Conservation (phyloP, 2,797 vertebrate genomes). For the Dendrocincla fuliginosa region DNA sequence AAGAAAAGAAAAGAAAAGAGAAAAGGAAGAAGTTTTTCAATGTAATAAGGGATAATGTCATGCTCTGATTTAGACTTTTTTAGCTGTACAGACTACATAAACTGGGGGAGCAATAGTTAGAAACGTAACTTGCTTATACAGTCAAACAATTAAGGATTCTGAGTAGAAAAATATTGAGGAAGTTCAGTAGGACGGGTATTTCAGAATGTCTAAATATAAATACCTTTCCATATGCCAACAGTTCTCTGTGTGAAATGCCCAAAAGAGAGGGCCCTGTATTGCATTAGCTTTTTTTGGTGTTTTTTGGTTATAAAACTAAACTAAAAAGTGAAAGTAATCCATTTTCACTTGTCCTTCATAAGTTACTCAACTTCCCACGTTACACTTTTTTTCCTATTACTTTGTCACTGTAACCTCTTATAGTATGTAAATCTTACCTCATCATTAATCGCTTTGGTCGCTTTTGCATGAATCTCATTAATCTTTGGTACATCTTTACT, state of each 20-base stretch:
- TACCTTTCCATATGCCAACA: not conserved
- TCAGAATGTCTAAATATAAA: not conserved
- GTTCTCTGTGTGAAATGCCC: not conserved
- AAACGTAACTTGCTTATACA: not conserved
- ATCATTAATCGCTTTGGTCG: not conserved
- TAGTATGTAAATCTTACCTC: not conserved
- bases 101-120: not conserved
- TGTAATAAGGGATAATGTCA: not conserved
- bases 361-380: not conserved
- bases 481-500: not conserved
- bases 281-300: not conserved
- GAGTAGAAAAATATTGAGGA: not conserved
- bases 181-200: not conserved
- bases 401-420: not conserved
- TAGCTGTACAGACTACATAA: not conserved
- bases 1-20: no score
- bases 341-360: not conserved
- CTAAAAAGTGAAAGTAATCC: not conserved
- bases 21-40: not conserved
- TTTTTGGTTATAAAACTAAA: not conserved
- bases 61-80: not conserved
- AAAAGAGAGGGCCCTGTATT: not conserved
- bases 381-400: not conserved
- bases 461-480: conserved; percentile 9
- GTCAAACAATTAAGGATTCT: not conserved